These are phyloP conservation scores for Symphodus melops DNA, from an alignment of 2,113 vertebrate genomes.

Conservation along the genomic window DNA sequence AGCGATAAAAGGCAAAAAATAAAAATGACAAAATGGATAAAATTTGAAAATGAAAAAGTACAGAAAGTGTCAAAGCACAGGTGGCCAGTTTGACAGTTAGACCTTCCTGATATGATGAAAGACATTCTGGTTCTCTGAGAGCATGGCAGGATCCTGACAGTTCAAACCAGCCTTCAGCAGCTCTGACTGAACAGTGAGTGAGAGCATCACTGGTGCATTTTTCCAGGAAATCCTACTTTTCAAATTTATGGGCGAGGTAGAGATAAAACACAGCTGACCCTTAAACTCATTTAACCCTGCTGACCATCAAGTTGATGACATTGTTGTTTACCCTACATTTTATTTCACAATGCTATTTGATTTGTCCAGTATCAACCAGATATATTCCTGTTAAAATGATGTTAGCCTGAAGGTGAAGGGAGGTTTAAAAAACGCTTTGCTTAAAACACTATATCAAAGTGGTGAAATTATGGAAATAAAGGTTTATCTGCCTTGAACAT, in stretches of 20 bases:
- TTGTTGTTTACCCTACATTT: background rate
- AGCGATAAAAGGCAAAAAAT: background rate
- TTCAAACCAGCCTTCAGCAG: conserved; percentile 10
- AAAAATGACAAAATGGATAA: conserved; percentile 24
- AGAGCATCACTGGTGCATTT: conserved; percentile 1
- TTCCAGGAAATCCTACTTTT: conserved; percentile 17
- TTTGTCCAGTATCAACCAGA: background rate
- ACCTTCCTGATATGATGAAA: conserved; percentile 61
- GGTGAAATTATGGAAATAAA: background rate
- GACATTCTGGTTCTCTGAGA: conserved; percentile 37
- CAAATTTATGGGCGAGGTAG: background rate
- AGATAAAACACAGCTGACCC: conserved; percentile 2
- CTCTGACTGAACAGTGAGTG: background rate
- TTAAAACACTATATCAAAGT: background rate
- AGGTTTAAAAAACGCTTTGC: too few relatives aligned
- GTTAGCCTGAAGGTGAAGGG: too few relatives aligned
- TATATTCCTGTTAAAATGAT: too few relatives aligned
- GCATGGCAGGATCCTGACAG: conserved; percentile 9
- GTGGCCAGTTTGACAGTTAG: conserved; percentile 64
- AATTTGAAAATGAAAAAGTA: conserved; percentile 19
- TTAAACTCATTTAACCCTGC: background rate
- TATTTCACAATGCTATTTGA: background rate
- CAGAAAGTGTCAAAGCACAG: conserved; percentile 44
- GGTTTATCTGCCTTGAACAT: too few relatives aligned
- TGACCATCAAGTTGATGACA: background rate